Evolutionary conservation across 1,140 invertebrate genomes (phyloP).

Genomic region (Saccostrea glomerata): DNA sequence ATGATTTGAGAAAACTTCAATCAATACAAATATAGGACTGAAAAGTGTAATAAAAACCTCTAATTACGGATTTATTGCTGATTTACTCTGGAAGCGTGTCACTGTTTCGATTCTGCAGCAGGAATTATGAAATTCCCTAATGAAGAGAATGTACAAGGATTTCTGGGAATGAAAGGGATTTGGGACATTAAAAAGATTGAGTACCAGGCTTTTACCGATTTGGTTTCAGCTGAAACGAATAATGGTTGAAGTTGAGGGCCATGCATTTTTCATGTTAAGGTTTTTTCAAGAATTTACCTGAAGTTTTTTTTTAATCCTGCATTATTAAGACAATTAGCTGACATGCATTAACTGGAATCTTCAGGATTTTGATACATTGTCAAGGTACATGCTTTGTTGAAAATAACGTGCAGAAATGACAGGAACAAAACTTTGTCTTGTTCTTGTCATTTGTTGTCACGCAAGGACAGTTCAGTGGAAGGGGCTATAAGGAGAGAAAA

Average conservation of each 20-base stretch:
- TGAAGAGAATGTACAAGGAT: not conserved
- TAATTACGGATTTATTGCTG: not conserved
- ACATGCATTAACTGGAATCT: not conserved
- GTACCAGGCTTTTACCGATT: too few relatives aligned
- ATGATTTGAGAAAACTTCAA: conserved; percentile 28
- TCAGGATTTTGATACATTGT: not conserved
- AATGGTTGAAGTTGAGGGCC: too few relatives aligned
- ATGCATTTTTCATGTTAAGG: not conserved
- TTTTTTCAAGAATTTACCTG: not conserved
- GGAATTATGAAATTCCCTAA: conserved; percentile 21
- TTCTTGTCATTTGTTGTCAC: not conserved
- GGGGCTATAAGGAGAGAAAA: too few relatives aligned
- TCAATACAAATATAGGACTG: not conserved
- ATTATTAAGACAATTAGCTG: not conserved
- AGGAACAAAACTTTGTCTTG: not conserved
- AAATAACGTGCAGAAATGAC: not conserved
- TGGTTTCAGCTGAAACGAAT: too few relatives aligned
- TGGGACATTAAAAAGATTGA: not conserved
- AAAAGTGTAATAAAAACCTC: not conserved
- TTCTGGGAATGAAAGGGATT: not conserved
- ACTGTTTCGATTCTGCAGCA: not conserved
- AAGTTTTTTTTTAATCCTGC: not conserved
- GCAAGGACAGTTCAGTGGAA: too few relatives aligned
- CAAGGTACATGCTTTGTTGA: not conserved
- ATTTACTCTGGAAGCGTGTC: not conserved